A percentile compares a stretch with the other conserved stretches of the same genome.
phyloP scores from a whole-genome alignment of 1,140 invertebrate genomes.

The Olivierus martensii region DNA sequence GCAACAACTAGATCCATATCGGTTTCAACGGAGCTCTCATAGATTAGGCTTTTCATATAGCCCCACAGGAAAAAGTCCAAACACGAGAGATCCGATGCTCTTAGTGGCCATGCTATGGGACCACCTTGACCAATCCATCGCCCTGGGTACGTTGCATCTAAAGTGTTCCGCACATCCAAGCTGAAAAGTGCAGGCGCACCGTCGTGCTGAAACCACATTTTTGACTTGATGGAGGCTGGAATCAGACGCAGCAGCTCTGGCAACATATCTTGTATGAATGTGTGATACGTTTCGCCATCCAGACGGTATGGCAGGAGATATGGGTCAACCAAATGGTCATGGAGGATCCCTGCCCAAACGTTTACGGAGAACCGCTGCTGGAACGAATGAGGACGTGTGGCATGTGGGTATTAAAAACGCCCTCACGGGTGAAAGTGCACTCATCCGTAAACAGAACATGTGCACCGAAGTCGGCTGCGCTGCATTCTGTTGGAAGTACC shows the following conservation, averaged over 20 bases:
- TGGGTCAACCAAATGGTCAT: no score
- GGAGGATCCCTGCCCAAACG: no score
- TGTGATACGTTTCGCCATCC: no score
- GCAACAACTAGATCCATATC: no score
- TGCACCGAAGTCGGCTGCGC: no score
- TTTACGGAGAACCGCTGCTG: background rate
- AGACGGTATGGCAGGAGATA: no score
- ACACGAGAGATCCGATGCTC: slow-evolving; percentile 9
- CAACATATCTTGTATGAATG: background rate
- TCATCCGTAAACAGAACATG: no score
- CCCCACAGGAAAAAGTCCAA: slow-evolving; percentile 15
- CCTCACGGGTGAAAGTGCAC: no score
- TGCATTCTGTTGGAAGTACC: no score
- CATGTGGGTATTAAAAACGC: no score
- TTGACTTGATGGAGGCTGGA: background rate
- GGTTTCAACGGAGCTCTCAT: no score
- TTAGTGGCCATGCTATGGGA: slow-evolving; percentile 4
- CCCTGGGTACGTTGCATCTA: slow-evolving; percentile 26
- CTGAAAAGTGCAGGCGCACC: slow-evolving; percentile 28
- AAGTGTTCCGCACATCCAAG: slow-evolving; percentile 21
- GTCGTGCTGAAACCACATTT: slow-evolving; percentile 29
- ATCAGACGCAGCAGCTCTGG: background rate
- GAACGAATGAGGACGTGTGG: no score
- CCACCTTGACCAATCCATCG: slow-evolving; percentile 26
- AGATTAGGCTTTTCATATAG: slow-evolving; percentile 1